Base-by-base conservation (phyloP, 2,113 vertebrate species). In the Tenrec ecaudatus region DNA sequence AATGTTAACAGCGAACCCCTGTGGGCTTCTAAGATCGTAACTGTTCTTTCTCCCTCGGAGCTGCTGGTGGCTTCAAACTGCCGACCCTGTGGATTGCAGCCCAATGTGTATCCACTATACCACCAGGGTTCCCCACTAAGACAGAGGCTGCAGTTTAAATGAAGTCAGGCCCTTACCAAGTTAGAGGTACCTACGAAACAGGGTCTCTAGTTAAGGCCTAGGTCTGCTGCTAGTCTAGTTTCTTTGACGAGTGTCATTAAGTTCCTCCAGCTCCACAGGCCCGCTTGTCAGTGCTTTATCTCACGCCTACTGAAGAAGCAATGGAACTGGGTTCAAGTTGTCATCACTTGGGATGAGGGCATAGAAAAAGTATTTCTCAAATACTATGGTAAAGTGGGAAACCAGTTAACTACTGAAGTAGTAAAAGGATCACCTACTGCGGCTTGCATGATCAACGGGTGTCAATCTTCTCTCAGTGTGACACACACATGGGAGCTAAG, bases 401-500 rank as follows among this genome's bases (percentile, higher is more conserved):
- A 81, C 31, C 82, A 69, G 78, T 60, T 53, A 92, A 81, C 82
- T 92, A 95, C 12, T 58, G n/a, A 0, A 14, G 78, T 71, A 87
- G 80, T 95, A 76, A 87, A 92, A 93, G 93, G 71, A 82, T 84
- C 53, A 80, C 89, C 89, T 94, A 82, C 78, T 81, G 23, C 6
- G 85, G 25, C 95, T 15, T 89, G 60, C 29, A 20, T n/a, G 68
- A 69, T 80, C 92, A 95, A 89, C 87, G 76, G 87, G 91, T 92
- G 47, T 85, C 84, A 85, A 77, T 73, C 86, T 7, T 62, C 11
- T 27, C 14, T 88, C 11, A 75, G 73, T 53, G n/a, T 10, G 9
- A 36, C 31, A 25, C 19, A 53, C 25, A 29, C 3, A 8, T 53
- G 31, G 38, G 1, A 8, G 19, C 62, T 31, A 19, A 23, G 79